phyloP scores from a whole-genome alignment of 2,888 invertebrate genomes.

The Sinelater perroti region DNA sequence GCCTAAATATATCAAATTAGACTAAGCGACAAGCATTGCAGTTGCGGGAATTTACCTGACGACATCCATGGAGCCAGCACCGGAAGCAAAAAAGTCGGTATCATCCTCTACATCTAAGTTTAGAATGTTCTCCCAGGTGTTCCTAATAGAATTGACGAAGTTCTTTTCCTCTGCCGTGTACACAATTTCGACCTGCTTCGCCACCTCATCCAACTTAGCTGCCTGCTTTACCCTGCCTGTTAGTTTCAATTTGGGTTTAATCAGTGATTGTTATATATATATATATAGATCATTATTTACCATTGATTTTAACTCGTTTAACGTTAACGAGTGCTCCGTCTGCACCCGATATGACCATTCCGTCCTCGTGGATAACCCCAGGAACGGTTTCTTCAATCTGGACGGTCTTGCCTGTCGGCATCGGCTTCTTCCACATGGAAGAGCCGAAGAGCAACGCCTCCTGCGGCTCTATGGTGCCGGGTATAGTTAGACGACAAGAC shows the following conservation, averaged over 20 bases:
- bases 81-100: conserved; percentile 93
- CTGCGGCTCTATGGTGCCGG: conserved; percentile 63
- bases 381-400: conserved; percentile 69
- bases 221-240: conserved; percentile 84
- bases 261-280: not conserved
- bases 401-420: conserved; percentile 67
- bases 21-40: not conserved
- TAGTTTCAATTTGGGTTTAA: conserved; percentile 32
- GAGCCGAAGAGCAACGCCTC: conserved; percentile 85
- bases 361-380: conserved; percentile 79
- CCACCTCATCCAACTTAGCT: conserved; percentile 77
- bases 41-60: conserved; percentile 65
- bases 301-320: conserved; percentile 56
- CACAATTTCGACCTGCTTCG: conserved; percentile 65
- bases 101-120: conserved; percentile 76
- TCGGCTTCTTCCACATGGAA: conserved; percentile 69
- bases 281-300: conserved; percentile 36
- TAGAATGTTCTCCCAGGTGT: conserved; percentile 87
- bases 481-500: conserved; percentile 61
- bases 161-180: conserved; percentile 78
- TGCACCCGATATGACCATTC: conserved; percentile 81
- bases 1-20: conserved; percentile 29
- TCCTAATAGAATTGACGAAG: conserved; percentile 70
- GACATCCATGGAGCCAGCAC: conserved; percentile 98
- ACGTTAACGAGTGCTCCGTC: conserved; percentile 77